Evolutionary conservation across 2,113 vertebrate genomes (phyloP).

Genomic region (Pyrgilauda ruficollis): DNA sequence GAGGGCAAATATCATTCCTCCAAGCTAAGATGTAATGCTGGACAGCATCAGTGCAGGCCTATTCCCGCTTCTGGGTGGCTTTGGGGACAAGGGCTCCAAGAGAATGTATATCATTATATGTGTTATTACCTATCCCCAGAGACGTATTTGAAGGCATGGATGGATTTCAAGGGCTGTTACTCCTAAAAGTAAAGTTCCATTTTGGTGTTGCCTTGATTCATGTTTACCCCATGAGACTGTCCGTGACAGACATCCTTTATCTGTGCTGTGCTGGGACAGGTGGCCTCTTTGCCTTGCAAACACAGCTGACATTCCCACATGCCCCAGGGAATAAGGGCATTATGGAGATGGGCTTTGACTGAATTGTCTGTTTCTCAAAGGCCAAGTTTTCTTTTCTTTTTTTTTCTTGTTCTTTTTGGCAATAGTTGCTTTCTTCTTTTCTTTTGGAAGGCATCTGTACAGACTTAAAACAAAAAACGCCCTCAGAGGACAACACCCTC

Average conservation of each 20-base stretch:
- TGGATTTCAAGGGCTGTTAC: slow-evolving; percentile 8
- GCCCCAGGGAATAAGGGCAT: neutral
- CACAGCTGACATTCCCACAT: slow-evolving; percentile 1
- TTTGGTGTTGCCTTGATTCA: neutral
- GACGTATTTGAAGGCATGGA: neutral
- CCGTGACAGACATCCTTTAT: neutral
- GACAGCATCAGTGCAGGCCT: neutral
- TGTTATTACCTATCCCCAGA: neutral
- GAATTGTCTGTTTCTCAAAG: neutral
- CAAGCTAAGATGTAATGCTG: neutral
- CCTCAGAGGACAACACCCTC: neutral
- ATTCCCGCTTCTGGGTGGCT: neutral
- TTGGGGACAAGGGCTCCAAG: neutral
- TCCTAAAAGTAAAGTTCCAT: neutral
- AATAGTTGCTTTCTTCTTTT: neutral
- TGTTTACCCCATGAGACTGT: neutral
- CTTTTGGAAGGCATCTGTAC: neutral
- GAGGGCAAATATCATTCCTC: neutral
- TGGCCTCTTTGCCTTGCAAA: slow-evolving; percentile 1
- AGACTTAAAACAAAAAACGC: neutral
- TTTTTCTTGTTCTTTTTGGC: neutral
- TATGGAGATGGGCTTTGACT: slow-evolving; percentile 17
- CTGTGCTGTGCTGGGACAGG: neutral
- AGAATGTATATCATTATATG: neutral
- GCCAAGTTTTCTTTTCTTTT: neutral